Evolutionary conservation across 2,113 vertebrate genomes (phyloP).

Genomic region (Archilochus colubris): DNA sequence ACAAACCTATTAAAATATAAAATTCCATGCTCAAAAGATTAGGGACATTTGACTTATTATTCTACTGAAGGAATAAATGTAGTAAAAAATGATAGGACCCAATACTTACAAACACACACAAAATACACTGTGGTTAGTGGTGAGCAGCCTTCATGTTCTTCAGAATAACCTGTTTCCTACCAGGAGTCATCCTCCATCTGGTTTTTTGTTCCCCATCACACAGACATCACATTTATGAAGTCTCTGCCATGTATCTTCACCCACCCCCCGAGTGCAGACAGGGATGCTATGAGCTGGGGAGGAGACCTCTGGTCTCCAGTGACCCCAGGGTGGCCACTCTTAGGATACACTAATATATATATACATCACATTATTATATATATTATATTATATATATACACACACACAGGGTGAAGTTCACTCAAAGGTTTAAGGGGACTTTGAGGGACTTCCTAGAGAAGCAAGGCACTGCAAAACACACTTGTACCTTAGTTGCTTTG

Average conservation of each 20-base stretch:
- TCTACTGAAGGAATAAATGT: constrained; percentile 26
- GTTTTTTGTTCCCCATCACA: background rate
- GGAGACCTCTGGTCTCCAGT: background rate
- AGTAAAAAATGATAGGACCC: background rate
- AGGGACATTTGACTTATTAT: constrained; percentile 25
- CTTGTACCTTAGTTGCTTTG: background rate
- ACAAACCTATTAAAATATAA: constrained; percentile 69
- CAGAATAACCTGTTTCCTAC: background rate
- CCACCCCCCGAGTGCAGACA: background rate
- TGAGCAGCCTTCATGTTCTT: background rate
- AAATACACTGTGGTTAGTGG: background rate
- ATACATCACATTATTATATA: no score
- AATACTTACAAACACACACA: background rate
- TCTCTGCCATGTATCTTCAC: background rate
- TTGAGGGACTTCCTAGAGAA: background rate
- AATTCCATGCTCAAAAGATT: constrained; percentile 63
- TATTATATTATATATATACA: no score
- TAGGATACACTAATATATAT: background rate
- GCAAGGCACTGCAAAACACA: background rate
- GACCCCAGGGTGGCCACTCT: background rate
- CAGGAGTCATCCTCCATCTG: background rate
- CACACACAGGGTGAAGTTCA: background rate
- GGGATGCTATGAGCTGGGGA: background rate
- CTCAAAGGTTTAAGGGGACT: background rate
- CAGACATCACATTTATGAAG: background rate